These are phyloP conservation scores for Apotomis betuletana DNA, from an alignment of 2,888 invertebrate species.

Conservation along the genomic window DNA sequence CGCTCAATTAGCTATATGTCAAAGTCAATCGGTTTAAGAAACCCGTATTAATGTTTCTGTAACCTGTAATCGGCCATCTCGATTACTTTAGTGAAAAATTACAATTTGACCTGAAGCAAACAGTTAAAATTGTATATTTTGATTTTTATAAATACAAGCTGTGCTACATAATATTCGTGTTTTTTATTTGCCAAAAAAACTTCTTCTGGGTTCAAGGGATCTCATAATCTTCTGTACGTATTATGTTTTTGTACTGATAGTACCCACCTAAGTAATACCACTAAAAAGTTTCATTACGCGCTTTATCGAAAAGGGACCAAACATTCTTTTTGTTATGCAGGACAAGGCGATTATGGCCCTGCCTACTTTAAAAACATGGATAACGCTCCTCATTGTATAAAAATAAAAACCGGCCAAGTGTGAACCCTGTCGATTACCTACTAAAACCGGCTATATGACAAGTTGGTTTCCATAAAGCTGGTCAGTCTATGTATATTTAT, in stretches of 20 bases:
- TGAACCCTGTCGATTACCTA: slow-evolving; percentile 1
- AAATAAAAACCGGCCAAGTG: slow-evolving; percentile 35
- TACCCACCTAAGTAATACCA: background rate
- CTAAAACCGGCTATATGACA: slow-evolving; percentile 3
- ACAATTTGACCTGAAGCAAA: too few species aligned
- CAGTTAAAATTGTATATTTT: too few species aligned
- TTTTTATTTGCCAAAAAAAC: too few species aligned
- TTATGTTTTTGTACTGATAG: background rate
- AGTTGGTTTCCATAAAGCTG: background rate
- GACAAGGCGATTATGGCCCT: slow-evolving; percentile 40
- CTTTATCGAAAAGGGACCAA: slow-evolving; percentile 24
- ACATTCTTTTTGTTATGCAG: slow-evolving; percentile 41
- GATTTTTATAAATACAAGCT: too few species aligned
- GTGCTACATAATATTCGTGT: too few species aligned
- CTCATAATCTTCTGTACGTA: background rate
- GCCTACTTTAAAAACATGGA: slow-evolving; percentile 45
- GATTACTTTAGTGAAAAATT: too few species aligned
- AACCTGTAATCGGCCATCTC: too few species aligned
- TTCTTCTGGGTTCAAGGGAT: background rate
- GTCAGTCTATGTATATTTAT: too few species aligned
- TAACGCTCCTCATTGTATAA: slow-evolving; percentile 34
- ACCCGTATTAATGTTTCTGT: too few species aligned
- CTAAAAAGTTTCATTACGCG: slow-evolving; percentile 9
- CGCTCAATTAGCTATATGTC: too few species aligned
- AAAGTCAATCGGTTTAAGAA: too few species aligned